These are phyloP conservation scores for Nemotelus nigrinus DNA, from an alignment of 2,888 invertebrate species.

Conservation along the genomic window DNA sequence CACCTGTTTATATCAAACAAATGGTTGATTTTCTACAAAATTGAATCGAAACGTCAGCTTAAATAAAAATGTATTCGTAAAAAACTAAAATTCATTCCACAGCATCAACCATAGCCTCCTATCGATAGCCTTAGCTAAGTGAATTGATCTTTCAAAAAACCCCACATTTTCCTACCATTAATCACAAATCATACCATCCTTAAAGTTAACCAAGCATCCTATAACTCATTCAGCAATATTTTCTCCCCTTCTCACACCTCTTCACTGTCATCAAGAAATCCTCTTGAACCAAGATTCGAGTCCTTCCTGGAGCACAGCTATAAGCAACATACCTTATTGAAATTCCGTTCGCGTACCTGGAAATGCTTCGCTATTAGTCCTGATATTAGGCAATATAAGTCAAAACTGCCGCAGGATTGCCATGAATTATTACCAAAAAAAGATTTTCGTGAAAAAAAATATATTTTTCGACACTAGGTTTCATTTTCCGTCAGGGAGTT, in stretches of 20 bases:
- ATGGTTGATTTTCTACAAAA: too few relatives aligned
- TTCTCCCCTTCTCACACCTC: not conserved
- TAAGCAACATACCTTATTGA: constrained; percentile 25
- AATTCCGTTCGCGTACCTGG: constrained; percentile 16
- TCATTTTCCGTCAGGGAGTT: too few relatives aligned
- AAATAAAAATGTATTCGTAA: too few relatives aligned
- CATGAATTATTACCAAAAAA: constrained; percentile 30
- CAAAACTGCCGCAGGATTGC: constrained; percentile 38
- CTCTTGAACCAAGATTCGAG: not conserved
- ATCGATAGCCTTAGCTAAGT: too few relatives aligned
- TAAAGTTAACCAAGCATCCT: not conserved
- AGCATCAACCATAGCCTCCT: too few relatives aligned
- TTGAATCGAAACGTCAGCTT: too few relatives aligned
- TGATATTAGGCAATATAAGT: constrained; percentile 35
- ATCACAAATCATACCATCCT: not conserved
- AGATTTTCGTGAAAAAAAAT: constrained; percentile 17
- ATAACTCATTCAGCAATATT: not conserved
- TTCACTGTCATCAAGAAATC: not conserved
- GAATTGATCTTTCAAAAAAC: too few relatives aligned
- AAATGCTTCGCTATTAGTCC: constrained; percentile 11
- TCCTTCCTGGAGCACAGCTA: not conserved
- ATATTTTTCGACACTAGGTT: too few relatives aligned
- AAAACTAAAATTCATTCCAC: too few relatives aligned
- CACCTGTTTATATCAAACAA: too few relatives aligned
- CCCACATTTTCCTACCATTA: not conserved